These are phyloP conservation scores for Cremastinae sp. DNA, from an alignment of 2,888 invertebrate species.

Conservation along the genomic window DNA sequence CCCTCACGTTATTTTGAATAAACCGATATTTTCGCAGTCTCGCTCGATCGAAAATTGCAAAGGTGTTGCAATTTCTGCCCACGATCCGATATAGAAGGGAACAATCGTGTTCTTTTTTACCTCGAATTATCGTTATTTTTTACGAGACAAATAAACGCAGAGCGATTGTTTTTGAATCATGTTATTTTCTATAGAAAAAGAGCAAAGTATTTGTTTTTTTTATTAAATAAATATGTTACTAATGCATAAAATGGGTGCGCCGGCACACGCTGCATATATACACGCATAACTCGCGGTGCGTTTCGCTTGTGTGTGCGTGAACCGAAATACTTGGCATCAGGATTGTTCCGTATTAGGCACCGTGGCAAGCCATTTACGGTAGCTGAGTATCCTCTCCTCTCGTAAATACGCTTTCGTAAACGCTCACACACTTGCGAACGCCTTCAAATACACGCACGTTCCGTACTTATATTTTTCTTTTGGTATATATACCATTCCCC, in stretches of 20 bases:
- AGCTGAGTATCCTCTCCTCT: slow-evolving; percentile 42
- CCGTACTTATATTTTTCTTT: too few relatives aligned
- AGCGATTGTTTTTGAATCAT: too few relatives aligned
- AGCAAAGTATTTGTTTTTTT: slow-evolving; percentile 18
- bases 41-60: slow-evolving; percentile 18
- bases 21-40: too few relatives aligned
- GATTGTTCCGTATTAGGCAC: slow-evolving; percentile 74
- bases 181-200: too few relatives aligned
- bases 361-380: slow-evolving; percentile 69
- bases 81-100: slow-evolving; percentile 14
- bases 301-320: too few relatives aligned
- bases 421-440: neutral
- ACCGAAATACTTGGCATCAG: slow-evolving; percentile 66
- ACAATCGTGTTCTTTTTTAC: too few relatives aligned
- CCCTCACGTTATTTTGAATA: too few relatives aligned
- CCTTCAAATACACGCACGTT: slow-evolving; percentile 20
- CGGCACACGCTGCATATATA: too few relatives aligned
- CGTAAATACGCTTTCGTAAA: slow-evolving; percentile 25
- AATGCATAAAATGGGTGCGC: slow-evolving; percentile 59
- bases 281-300: slow-evolving; percentile 42
- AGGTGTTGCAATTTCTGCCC: slow-evolving; percentile 25
- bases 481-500: too few relatives aligned
- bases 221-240: slow-evolving; percentile 29
- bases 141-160: too few relatives aligned
- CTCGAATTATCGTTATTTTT: too few relatives aligned